These are phyloP conservation scores for Albula goreensis DNA, from an alignment of 2,113 vertebrate species.

Conservation along the genomic window DNA sequence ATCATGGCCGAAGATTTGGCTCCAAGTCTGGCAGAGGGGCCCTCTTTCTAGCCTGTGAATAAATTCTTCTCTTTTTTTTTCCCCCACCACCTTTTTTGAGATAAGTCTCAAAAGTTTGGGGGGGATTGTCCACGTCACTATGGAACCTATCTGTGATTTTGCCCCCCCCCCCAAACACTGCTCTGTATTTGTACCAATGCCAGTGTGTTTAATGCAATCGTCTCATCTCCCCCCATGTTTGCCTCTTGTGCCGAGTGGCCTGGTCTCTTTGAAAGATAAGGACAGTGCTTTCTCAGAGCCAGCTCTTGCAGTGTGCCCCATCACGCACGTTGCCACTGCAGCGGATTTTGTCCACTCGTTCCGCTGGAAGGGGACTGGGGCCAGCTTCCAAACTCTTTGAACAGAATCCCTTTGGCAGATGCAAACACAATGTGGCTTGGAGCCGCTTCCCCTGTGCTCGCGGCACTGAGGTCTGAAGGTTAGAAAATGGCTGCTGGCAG, in stretches of 20 bases:
- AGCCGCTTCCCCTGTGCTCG: neutral
- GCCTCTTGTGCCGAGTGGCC: neutral
- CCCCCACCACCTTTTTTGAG: neutral
- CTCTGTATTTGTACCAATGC: too few relatives aligned
- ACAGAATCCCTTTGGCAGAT: neutral
- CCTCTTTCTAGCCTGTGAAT: constrained; percentile 15
- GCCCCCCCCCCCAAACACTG: too few relatives aligned
- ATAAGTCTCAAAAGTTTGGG: neutral
- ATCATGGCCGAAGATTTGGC: constrained; percentile 17
- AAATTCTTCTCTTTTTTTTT: neutral
- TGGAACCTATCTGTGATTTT: neutral
- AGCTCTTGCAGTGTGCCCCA: neutral
- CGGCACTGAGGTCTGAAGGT: constrained; percentile 10
- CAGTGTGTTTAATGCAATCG: neutral
- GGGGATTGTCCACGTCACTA: neutral
- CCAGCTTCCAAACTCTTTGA: constrained; percentile 5
- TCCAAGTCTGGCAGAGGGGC: neutral
- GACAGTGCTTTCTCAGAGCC: neutral
- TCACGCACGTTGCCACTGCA: neutral
- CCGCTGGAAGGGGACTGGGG: neutral
- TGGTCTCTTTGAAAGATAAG: constrained; percentile 7
- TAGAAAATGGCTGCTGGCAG: neutral
- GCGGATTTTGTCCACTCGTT: neutral
- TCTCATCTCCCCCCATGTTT: neutral
- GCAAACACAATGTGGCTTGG: neutral